Evolutionary conservation across 37 sponge, comb jelly and placozoan species (phyloP).

Genomic region (Cliona cf. orientalis): DNA sequence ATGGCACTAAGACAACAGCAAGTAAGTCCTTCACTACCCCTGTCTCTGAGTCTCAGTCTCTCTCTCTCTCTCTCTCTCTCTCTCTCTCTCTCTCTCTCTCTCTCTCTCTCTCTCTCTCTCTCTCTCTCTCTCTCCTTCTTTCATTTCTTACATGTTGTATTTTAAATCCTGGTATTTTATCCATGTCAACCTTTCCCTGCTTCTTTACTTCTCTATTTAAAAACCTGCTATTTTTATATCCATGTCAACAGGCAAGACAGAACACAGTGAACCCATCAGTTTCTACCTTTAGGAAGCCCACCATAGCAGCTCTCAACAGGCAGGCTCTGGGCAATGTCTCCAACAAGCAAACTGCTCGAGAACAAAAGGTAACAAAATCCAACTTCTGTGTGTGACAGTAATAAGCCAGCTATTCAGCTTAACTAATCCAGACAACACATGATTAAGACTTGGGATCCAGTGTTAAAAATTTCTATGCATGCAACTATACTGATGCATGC

Average conservation of each 20-base stretch:
- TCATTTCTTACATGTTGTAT: no score
- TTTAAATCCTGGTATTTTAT: no score
- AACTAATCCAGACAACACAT: no score
- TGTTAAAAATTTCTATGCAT: no score
- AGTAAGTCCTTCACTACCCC: neutral
- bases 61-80: neutral
- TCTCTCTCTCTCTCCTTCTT: constrained; percentile 2
- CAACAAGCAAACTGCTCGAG: neutral
- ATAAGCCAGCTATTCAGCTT: no score
- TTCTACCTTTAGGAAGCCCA: neutral
- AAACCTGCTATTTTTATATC: no score
- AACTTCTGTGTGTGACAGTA: no score
- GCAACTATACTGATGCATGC: no score
- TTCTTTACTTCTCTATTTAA: neutral
- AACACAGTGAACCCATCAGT: no score
- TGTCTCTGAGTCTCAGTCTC: constrained; percentile 11
- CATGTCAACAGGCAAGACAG: no score
- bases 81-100: constrained; percentile 1
- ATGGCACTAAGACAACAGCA: neutral
- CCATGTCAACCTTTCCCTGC: neutral
- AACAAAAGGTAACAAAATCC: no score
- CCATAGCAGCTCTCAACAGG: neutral
- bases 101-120: constrained; percentile 1
- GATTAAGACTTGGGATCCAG: no score
- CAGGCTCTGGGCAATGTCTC: neutral